Conservation (phyloP, 1,140 invertebrate species). For the Gryllus bimaculatus region DNA sequence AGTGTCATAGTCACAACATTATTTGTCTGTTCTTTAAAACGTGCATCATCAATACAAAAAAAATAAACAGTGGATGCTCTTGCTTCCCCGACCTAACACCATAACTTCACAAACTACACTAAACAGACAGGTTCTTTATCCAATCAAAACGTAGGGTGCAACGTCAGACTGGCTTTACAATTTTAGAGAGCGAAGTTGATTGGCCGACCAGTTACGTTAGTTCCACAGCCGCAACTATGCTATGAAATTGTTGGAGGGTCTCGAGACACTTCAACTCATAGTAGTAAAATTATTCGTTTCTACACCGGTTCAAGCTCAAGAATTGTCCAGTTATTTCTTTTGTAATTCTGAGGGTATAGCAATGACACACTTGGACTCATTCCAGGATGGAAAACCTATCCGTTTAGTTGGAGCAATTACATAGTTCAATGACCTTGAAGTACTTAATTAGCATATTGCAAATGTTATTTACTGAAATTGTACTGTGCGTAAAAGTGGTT, state of each 20-base stretch:
- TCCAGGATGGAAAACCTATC: too few species aligned
- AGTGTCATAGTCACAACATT: slow-evolving; percentile 4
- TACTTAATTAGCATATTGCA: background rate
- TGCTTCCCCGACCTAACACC: background rate
- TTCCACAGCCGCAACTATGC: background rate
- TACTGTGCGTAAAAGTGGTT: too few species aligned
- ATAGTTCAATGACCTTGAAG: background rate
- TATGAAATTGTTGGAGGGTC: background rate
- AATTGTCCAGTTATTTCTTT: too few species aligned
- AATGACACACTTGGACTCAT: too few species aligned
- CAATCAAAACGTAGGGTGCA: background rate
- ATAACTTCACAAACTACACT: background rate
- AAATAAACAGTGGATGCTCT: background rate
- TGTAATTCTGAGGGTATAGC: too few species aligned
- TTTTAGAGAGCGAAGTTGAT: background rate
- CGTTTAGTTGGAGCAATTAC: background rate
- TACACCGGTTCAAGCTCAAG: too few species aligned
- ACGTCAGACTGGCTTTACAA: background rate
- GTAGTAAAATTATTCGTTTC: too few species aligned
- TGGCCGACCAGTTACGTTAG: background rate
- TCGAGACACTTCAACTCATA: too few species aligned
- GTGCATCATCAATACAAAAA: background rate
- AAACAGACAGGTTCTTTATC: background rate
- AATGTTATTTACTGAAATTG: background rate
- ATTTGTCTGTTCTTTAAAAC: background rate